A percentile compares a stretch with the other conserved stretches of the same genome.
Conservation (phyloP, 2,888 invertebrate genomes). For the Dioctria rufipes region DNA sequence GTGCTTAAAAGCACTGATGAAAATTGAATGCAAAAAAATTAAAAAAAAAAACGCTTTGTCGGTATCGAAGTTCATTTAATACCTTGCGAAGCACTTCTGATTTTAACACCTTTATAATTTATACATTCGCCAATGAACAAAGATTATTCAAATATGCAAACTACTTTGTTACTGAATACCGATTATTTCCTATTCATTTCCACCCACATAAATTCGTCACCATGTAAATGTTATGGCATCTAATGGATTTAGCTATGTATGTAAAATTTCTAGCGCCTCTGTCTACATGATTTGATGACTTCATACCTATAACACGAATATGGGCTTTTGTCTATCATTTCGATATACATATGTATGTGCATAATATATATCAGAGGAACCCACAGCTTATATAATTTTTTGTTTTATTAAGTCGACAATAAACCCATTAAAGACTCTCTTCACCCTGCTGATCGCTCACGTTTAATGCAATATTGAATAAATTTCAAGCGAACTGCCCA, state of each 20-base stretch:
- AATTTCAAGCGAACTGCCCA: background rate
- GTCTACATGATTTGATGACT: background rate
- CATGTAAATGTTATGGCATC: background rate
- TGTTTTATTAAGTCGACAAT: conserved; percentile 9
- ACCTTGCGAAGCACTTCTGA: no score
- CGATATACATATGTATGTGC: no score
- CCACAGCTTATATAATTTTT: conserved; percentile 22
- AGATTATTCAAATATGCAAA: no score
- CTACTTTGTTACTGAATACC: background rate
- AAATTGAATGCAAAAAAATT: no score
- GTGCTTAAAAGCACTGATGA: no score
- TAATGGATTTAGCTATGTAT: background rate
- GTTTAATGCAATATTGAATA: conserved; percentile 15
- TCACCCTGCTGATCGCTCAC: background rate
- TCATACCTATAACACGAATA: no score
- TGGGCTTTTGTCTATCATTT: no score
- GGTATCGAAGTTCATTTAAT: no score
- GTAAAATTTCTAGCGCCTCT: background rate
- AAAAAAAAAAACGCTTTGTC: no score
- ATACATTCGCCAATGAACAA: background rate
- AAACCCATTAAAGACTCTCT: background rate
- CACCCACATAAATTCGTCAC: conserved; percentile 14
- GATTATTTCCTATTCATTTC: conserved; percentile 15
- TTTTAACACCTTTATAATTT: no score
- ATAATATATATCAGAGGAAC: background rate